Evolutionary conservation across 2,113 vertebrate genomes (phyloP).

Genomic region (Crocuta crocuta): DNA sequence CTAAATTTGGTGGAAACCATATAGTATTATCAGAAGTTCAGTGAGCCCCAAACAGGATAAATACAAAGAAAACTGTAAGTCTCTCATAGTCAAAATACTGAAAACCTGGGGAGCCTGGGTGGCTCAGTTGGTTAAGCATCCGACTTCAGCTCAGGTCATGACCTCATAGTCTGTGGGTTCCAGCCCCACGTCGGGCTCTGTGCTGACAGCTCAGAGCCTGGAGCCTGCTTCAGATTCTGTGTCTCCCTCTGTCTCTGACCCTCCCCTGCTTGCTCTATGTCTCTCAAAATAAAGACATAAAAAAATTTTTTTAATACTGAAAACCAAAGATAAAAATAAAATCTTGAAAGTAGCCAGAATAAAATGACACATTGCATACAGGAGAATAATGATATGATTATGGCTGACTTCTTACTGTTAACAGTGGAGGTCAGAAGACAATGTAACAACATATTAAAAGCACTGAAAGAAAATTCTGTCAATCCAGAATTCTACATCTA

Average conservation of each 20-base stretch:
- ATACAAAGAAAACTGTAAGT: not conserved
- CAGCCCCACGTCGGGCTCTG: too few relatives aligned
- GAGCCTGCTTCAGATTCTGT: too few relatives aligned
- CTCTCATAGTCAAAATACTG: not conserved
- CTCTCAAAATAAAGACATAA: too few relatives aligned
- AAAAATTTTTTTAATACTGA: not conserved
- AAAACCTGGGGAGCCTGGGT: not conserved
- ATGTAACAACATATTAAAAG: conserved; percentile 30
- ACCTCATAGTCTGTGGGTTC: too few relatives aligned
- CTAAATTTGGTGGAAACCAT: conserved; percentile 8
- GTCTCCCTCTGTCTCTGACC: too few relatives aligned
- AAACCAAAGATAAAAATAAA: conserved; percentile 42
- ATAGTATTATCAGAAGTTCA: not conserved
- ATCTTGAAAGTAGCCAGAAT: not conserved
- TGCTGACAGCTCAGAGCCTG: too few relatives aligned
- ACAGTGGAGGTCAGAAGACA: conserved; percentile 19
- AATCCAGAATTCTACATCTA: conserved; percentile 38
- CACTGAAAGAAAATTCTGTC: conserved; percentile 53
- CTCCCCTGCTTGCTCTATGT: too few relatives aligned
- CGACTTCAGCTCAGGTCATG: too few relatives aligned
- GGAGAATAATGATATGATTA: conserved; percentile 15
- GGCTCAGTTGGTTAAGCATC: too few relatives aligned
- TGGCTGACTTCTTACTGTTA: conserved; percentile 36
- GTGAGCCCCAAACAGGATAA: not conserved
- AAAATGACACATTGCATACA: not conserved